Conservation (phyloP, 2,888 invertebrate species). For the Corythucha ciliata region DNA sequence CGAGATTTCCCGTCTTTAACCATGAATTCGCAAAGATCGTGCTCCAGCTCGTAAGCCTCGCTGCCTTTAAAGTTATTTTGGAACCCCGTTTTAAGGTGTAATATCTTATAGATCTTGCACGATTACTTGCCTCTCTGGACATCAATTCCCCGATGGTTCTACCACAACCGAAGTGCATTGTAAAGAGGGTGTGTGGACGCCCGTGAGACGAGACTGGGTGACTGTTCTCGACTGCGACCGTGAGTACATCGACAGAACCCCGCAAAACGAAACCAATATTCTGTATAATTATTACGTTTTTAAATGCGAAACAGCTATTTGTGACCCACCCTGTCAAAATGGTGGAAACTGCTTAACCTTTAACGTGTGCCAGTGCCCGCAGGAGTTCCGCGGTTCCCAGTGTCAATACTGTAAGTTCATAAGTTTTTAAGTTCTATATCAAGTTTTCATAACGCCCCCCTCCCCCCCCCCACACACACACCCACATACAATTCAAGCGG, state of each 20-base stretch:
- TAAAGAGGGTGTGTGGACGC: slow-evolving; percentile 59
- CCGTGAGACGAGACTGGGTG: slow-evolving; percentile 52
- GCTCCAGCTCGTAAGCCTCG: slow-evolving; percentile 57
- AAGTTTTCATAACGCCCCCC: too few species aligned
- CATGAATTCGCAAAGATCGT: slow-evolving; percentile 53
- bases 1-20: slow-evolving; percentile 56
- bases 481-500: slow-evolving; percentile 43
- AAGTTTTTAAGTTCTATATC: slow-evolving; percentile 2
- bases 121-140: slow-evolving; percentile 53
- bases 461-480: too few species aligned
- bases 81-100: background rate
- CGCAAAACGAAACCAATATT: background rate
- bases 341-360: slow-evolving; percentile 68
- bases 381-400: slow-evolving; percentile 58
- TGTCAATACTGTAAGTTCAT: slow-evolving; percentile 50
- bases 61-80: slow-evolving; percentile 10
- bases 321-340: slow-evolving; percentile 66
- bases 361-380: slow-evolving; percentile 65
- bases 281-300: background rate
- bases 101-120: slow-evolving; percentile 51
- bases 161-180: slow-evolving; percentile 58
- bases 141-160: slow-evolving; percentile 64
- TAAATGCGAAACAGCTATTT: slow-evolving; percentile 51
- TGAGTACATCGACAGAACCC: too few species aligned
- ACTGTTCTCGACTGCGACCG: slow-evolving; percentile 62